phyloP scores from a whole-genome alignment of 2,888 invertebrate genomes.

The Leuctra nigra region DNA sequence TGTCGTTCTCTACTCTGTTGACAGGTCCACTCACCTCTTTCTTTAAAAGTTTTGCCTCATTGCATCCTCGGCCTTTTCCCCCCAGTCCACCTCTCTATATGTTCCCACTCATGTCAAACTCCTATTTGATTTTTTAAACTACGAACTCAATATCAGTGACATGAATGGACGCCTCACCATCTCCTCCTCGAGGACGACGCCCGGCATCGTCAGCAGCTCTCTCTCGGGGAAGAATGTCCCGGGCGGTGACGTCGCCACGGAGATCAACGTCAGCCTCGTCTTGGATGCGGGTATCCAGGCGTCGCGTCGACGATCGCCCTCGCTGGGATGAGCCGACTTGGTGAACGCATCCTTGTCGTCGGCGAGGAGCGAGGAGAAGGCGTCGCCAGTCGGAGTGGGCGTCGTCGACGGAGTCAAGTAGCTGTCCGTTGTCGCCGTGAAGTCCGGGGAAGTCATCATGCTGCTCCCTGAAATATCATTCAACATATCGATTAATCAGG shows the following conservation, averaged over 20 bases:
- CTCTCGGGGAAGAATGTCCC: conserved; percentile 65
- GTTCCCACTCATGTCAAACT: no score
- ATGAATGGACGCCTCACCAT: no score
- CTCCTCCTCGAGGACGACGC: conserved; percentile 72
- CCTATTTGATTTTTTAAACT: no score
- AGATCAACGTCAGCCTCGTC: conserved; percentile 59
- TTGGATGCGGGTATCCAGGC: conserved; percentile 77
- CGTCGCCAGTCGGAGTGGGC: conserved; percentile 25
- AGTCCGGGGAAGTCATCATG: conserved; percentile 27
- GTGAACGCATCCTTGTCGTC: conserved; percentile 16
- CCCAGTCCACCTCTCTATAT: no score
- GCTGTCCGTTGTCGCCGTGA: conserved; percentile 25
- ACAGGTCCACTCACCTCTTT: no score
- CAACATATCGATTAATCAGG: no score
- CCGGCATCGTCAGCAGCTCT: conserved; percentile 78
- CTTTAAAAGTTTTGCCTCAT: no score
- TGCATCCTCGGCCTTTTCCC: no score
- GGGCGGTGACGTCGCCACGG: conserved; percentile 56
- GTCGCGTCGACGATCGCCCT: conserved; percentile 46
- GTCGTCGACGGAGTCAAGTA: conserved; percentile 22
- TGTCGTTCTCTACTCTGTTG: no score
- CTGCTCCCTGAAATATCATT: no score
- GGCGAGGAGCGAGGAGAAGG: conserved; percentile 17
- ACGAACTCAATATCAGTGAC: no score
- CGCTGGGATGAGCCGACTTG: conserved; percentile 24